These are phyloP conservation scores for Cyanoliseus patagonus DNA, from an alignment of 2,113 vertebrate species.

Conservation along the genomic window DNA sequence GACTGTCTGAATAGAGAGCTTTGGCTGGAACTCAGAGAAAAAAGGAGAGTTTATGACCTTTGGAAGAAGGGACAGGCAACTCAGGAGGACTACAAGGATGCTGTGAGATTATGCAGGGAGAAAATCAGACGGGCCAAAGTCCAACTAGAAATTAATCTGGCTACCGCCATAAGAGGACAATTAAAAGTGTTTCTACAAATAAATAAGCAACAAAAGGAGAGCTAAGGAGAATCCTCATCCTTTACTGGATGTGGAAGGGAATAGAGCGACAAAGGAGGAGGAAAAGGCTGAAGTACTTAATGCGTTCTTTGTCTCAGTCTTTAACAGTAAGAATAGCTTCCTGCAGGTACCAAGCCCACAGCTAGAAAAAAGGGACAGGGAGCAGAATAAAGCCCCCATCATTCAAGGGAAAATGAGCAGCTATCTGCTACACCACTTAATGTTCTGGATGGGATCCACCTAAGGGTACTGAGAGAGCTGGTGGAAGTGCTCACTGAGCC, in stretches of 20 bases:
- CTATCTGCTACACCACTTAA: neutral
- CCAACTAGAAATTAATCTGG: neutral
- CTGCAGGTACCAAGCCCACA: neutral
- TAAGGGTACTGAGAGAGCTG: neutral
- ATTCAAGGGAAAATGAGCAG: neutral
- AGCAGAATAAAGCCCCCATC: neutral
- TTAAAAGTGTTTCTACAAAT: neutral
- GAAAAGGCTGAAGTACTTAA: neutral
- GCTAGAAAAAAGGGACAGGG: neutral
- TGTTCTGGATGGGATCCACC: neutral
- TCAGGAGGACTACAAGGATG: neutral
- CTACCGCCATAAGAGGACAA: neutral
- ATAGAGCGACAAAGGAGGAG: neutral
- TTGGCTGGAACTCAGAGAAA: neutral
- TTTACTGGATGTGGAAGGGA: neutral
- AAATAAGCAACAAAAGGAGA: neutral
- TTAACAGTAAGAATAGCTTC: neutral
- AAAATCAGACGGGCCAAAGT: neutral
- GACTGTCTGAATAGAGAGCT: neutral
- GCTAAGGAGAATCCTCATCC: neutral
- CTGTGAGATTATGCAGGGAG: neutral
- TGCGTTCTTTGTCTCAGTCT: neutral
- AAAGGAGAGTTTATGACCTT: neutral
- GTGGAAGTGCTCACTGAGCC: neutral
- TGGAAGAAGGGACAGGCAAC: neutral